Evolutionary conservation across 2,797 vertebrate species (phyloP), one percentile per base, ranked within the genome.

Genomic region (Adelosebastes latens): DNA sequence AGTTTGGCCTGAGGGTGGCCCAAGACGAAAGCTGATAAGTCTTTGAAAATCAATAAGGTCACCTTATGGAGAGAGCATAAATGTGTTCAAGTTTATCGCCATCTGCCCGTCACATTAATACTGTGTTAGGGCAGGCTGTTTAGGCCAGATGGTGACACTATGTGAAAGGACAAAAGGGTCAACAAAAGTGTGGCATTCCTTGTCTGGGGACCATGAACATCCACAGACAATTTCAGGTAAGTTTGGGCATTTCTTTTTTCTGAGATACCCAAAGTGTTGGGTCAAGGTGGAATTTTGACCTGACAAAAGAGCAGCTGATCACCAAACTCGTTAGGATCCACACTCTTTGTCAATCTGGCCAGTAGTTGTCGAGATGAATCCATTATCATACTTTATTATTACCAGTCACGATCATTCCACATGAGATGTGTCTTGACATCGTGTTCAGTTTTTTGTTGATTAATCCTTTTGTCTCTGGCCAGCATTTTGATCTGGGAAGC

Each of bases 401-500:
- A 58, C 32, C 29, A 10, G 39, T 53, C 64, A 46, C 16, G 2
- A 79, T 69, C 56, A 46, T 69, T 70, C 62, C 16, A 69, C 67
- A 78, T 29, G 25, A 64, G 29, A 55, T 52, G 66, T 25, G 36
- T 82, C 22, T 56, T 59, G 53, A 56, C 18, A 39, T 27, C 69
- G 68, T 31, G 70, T 70, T 87, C 55, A 52, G 39, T 53, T 67
- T 83, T 85, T 81, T 67, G 32, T 78, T 84, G 76, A 80, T 83
- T 77, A 71, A 68, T 64, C 64, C 56, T 79, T 84, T 90, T 83
- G 79, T 92, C 69, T 83, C 68, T 56, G 76, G 79, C 62, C 76
- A 85, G 69, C 80, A 74, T 74, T 84, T n/a, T n/a, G 79, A 81
- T 73, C 81, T 85, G 69, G 75, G 80, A 71, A 84, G 81, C 77